Percentiles rank a stretch among this genome's conserved stretches.
These are phyloP conservation scores for Malachius bipustulatus DNA, from an alignment of 2,888 invertebrate species.

Conservation along the genomic window DNA sequence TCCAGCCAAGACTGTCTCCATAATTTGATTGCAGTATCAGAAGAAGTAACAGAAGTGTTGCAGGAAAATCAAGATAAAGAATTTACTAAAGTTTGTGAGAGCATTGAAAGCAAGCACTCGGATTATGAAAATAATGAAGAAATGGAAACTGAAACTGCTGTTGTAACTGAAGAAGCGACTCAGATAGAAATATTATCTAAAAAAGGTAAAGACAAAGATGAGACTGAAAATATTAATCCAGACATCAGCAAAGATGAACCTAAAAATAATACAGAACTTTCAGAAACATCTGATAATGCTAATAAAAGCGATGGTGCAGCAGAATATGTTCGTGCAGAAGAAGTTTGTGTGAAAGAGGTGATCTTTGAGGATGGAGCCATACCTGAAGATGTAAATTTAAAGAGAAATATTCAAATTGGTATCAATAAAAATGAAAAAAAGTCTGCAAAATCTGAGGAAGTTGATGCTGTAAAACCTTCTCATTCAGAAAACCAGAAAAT, in stretches of 20 bases:
- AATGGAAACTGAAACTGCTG: not conserved
- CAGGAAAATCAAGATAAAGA: not conserved
- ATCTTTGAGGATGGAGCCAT: too few species aligned
- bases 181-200: not conserved
- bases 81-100: not conserved
- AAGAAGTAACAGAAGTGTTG: not conserved
- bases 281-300: too few species aligned
- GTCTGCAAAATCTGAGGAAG: too few species aligned
- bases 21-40: too few species aligned
- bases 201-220: not conserved
- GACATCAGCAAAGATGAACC: not conserved
- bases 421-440: too few species aligned
- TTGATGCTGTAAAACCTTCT: constrained; percentile 6
- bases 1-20: too few species aligned
- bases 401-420: too few species aligned
- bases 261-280: not conserved
- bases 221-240: not conserved
- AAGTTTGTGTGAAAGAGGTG: too few species aligned
- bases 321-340: too few species aligned
- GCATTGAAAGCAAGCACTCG: not conserved
- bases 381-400: too few species aligned
- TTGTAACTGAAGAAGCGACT: not conserved
- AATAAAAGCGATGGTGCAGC: too few species aligned
- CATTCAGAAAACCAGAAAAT: constrained; percentile 5
- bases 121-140: not conserved